Evolutionary conservation across 2,888 invertebrate species (phyloP), one percentile per base, ranked within the genome.

Genomic region (Argyresthia goedartella): DNA sequence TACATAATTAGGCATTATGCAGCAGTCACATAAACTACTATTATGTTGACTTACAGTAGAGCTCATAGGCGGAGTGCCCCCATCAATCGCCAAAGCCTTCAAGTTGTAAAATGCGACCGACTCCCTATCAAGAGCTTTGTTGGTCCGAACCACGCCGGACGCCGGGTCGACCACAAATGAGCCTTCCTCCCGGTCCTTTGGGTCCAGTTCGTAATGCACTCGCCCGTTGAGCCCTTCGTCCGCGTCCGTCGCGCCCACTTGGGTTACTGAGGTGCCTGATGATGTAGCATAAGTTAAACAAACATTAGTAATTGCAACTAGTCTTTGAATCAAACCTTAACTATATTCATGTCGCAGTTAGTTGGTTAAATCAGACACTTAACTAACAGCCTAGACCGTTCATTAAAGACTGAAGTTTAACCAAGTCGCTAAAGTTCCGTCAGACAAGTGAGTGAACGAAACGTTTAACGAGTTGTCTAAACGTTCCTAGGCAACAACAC

Each of bases 161-260:
- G 95, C 94, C 0, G 95, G 91, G 75, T 99, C 98, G 13, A 99
- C 92, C 0, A 94, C 92, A 73, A 99, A 99, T 0, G 97, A 94
- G 0, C 95, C 96, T 62, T 96, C 95, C 41, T 95, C 96, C 0
- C 89, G 76, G 65, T 93, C 93, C 53, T 90, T 91, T 39, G 92
- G 88, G 52, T 91, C 91, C 9, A 95, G 72, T 25, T 91, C 90
- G 73, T 96, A 97, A 52, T 92, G 91, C 6, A 98, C 93, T 53
- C 95, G 89, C 0, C 96, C 96, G 73, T 98, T 97, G 1, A 95
- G 86, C 0, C 96, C 95, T 0, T 92, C 91, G 71, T 98, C 98
- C 0, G 92, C 91, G 69, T 96, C 96, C 0, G 91, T 91, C 0
- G 96, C 96, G 2, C 92, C 89, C 3, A 95, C 91, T 84, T 93